phyloP scores from a whole-genome alignment of 2,113 vertebrate genomes.

The Aptenodytes patagonicus region DNA sequence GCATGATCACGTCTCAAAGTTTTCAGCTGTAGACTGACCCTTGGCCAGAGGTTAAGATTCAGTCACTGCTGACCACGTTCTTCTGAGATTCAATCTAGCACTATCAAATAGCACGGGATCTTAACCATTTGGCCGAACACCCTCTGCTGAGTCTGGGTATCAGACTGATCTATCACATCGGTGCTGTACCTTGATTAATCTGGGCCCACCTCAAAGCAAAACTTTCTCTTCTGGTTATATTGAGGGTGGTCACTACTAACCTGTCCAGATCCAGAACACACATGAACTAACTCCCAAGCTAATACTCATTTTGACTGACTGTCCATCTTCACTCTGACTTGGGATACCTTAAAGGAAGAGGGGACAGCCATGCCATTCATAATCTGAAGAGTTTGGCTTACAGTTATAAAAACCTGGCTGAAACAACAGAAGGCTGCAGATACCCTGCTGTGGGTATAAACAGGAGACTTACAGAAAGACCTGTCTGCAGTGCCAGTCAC shows the following conservation, averaged over 20 bases:
- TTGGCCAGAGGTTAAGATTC: background rate
- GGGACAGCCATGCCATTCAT: too few species aligned
- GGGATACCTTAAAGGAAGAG: background rate
- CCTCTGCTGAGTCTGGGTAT: background rate
- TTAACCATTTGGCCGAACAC: too few species aligned
- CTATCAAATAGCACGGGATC: background rate
- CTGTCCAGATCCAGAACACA: background rate
- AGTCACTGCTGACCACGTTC: background rate
- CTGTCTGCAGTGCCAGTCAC: background rate
- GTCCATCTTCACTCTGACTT: background rate
- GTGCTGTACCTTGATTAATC: background rate
- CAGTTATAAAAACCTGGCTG: background rate
- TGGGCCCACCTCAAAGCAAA: background rate
- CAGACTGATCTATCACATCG: too few species aligned
- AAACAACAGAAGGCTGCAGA: background rate
- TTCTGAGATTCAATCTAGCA: too few species aligned
- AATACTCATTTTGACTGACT: background rate
- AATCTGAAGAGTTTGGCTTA: background rate
- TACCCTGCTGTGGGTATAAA: background rate
- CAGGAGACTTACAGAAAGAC: background rate
- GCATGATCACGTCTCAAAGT: rapidly evolving
- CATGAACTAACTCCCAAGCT: background rate
- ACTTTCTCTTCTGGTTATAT: background rate
- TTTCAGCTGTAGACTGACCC: background rate
- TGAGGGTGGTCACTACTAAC: background rate